phyloP scores from a whole-genome alignment of 2,888 invertebrate genomes.

The Orchesellides sinensis region DNA sequence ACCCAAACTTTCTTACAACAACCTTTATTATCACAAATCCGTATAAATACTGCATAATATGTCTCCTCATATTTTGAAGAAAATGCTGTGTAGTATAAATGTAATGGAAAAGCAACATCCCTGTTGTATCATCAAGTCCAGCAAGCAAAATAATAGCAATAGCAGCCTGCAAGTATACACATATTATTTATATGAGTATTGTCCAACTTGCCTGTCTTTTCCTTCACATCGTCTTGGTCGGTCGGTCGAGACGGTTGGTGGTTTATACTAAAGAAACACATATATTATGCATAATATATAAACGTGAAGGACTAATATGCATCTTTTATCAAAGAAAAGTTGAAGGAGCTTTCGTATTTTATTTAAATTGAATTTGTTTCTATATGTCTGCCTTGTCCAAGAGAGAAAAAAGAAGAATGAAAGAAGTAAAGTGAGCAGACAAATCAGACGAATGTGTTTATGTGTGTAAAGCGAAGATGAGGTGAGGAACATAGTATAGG shows the following conservation, averaged over 20 bases:
- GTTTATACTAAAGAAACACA: neutral
- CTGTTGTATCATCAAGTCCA: slow-evolving; percentile 10
- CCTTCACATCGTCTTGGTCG: slow-evolving; percentile 20
- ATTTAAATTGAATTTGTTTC: slow-evolving; percentile 47
- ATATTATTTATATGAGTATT: slow-evolving; percentile 15
- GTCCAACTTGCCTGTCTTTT: slow-evolving; percentile 14
- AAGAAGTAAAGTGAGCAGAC: slow-evolving; percentile 21
- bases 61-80: slow-evolving; percentile 38
- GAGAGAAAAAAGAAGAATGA: slow-evolving; percentile 16
- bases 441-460: slow-evolving; percentile 5
- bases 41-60: slow-evolving; percentile 54
- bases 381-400: slow-evolving; percentile 34
- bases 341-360: slow-evolving; percentile 42
- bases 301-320: neutral
- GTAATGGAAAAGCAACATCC: slow-evolving; percentile 53
- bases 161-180: neutral
- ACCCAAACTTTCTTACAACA: slow-evolving; percentile 55
- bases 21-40: slow-evolving; percentile 59
- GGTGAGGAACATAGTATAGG: neutral
- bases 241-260: neutral
- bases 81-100: slow-evolving; percentile 31
- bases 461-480: neutral
- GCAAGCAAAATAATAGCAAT: neutral
- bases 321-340: slow-evolving; percentile 19
- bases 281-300: slow-evolving; percentile 1